phyloP scores from a whole-genome alignment of 2,888 invertebrate species.

The Ligdia adustata region DNA sequence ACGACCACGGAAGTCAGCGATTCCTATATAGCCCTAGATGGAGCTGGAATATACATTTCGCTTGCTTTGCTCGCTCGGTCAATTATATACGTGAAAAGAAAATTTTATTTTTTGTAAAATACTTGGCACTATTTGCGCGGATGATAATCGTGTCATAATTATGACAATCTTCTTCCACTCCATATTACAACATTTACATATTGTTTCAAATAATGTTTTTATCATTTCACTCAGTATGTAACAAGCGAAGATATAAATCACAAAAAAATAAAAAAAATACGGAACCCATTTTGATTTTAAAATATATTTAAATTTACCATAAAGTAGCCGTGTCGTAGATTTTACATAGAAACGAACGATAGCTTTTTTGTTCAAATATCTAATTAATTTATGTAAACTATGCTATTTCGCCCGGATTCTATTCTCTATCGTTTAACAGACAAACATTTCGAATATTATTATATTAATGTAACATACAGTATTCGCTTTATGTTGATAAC shows the following conservation, averaged over 20 bases:
- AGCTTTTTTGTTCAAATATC: conserved; percentile 23
- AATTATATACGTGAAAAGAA: too few relatives aligned
- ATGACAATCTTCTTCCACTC: too few relatives aligned
- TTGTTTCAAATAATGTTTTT: too few relatives aligned
- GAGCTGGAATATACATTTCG: too few relatives aligned
- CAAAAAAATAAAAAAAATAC: conserved; percentile 8
- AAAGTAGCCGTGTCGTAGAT: conserved; percentile 29
- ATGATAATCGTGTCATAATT: too few relatives aligned
- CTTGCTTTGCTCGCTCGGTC: too few relatives aligned
- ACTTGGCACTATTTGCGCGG: too few relatives aligned
- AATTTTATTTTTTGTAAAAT: too few relatives aligned
- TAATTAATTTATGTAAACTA: conserved; percentile 36
- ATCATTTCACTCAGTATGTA: too few relatives aligned
- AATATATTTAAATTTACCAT: conserved; percentile 5
- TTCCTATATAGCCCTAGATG: too few relatives aligned
- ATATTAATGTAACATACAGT: conserved; percentile 18
- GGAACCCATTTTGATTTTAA: conserved; percentile 15
- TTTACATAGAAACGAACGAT: conserved; percentile 19
- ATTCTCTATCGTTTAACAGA: conserved; percentile 19
- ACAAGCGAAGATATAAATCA: neutral
- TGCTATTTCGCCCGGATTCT: conserved; percentile 12
- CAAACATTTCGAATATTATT: conserved; percentile 16
- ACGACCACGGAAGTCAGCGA: too few relatives aligned
- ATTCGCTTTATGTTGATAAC: conserved; percentile 21
- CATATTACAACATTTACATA: too few relatives aligned